Base-by-base conservation (phyloP, 2,888 invertebrate species). In the Troides oblongomaculatus region DNA sequence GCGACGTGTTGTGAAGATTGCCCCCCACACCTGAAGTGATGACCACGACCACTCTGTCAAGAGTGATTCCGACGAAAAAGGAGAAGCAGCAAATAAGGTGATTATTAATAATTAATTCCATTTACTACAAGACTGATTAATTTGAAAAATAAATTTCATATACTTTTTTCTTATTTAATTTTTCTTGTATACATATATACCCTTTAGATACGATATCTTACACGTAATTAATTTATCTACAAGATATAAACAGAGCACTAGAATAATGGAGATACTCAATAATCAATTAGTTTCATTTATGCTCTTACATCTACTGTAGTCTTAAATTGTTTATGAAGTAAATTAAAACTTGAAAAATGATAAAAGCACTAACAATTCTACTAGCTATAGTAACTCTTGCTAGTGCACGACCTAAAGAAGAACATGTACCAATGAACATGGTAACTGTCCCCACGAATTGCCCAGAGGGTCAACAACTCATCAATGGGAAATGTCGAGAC, bases 371-470 rank as follows among this genome's bases (percentile, higher is more conserved):
- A 56, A 43, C 61, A 62, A 30, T 8, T 50, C 61, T 78, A 43
- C 72, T 69, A 62, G 64, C 72, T 30, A n/a, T 74, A 18, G 70
- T 74, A 18, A 71, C 71, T 71, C 63, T 71, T 69, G 74, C 76
- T 66, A 60, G 67, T 67, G 77, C 76, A 53, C 66, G 56, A 64
- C 66, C 63, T 50, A 64, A 69, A 62, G 61, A 61, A 23, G 58
- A 69, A 43, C 64, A 67, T 46, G 57, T 50, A 61, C 70, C 70
- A 4, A 56, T 23, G 23, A 73, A 73, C 62, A 74, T 75, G 17
- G 69, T 76, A 6, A 73, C 73, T 0, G 78, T 76, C 8, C 77
- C 78, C 5, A 59, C 74, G 7, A 77, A 79, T 64, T 77, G 77
- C 69, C 75, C 74, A 4, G 23, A 61, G 43, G 76, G 75, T 30